Evolutionary conservation across 2,888 invertebrate species (phyloP).

Genomic region (Sclerodermus sp.): DNA sequence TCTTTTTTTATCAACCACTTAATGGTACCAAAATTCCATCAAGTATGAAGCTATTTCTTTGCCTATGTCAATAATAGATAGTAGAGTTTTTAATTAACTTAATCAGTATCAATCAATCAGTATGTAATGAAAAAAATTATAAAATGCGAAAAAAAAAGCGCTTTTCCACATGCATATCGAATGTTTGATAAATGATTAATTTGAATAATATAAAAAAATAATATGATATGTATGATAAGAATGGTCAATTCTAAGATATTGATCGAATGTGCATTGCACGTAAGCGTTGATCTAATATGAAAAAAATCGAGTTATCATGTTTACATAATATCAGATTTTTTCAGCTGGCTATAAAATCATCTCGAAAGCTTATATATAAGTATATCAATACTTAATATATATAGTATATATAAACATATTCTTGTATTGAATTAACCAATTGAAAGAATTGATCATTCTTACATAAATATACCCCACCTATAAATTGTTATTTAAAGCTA

Average conservation of each 20-base stretch:
- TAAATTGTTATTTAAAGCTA: constrained; percentile 37
- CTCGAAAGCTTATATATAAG: no score
- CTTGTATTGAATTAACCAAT: neutral
- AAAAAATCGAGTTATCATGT: no score
- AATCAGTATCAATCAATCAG: constrained; percentile 53
- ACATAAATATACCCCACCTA: constrained; percentile 28
- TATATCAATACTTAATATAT: no score
- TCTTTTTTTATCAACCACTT: constrained; percentile 25
- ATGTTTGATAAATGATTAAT: constrained; percentile 26
- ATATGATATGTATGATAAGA: constrained; percentile 26
- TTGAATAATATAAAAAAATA: constrained; percentile 20
- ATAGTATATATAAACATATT: no score
- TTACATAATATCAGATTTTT: no score
- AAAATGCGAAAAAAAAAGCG: constrained; percentile 26
- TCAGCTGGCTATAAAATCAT: no score
- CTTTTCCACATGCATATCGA: constrained; percentile 42
- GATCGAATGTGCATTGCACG: no score
- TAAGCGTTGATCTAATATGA: no score
- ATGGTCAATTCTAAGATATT: constrained; percentile 23
- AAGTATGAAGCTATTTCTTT: constrained; percentile 31
- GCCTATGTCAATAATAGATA: constrained; percentile 36
- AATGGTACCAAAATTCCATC: constrained; percentile 33
- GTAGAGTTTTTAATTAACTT: constrained; percentile 39
- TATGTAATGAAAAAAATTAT: constrained; percentile 31
- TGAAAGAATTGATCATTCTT: constrained; percentile 29